Evolutionary conservation across 2,113 vertebrate species (phyloP), one percentile per base, ranked within the genome.

Genomic region (Megaceryle torquata): DNA sequence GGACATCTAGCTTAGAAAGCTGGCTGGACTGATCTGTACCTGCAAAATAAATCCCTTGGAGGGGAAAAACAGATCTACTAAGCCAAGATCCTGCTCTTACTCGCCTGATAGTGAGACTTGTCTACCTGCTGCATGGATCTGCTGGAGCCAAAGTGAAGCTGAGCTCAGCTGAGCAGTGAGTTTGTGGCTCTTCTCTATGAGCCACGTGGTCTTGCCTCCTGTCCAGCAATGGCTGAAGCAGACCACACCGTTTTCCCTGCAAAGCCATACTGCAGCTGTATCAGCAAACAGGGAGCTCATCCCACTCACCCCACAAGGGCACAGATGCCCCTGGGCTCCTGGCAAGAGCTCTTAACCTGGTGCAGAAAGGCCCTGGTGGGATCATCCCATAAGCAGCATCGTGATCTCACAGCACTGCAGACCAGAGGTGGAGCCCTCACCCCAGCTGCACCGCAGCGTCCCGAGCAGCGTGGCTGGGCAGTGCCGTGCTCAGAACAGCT

Each of bases 281-380:
- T 46, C 9, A 3, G 61, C 39, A 46, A 41, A 69, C 28, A 14
- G 19, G 0, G 0, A 86, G 56, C 17, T 26, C 26, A 60, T 37
- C 43, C 37, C 0, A 0, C 18, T 50, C 0, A 0, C 71, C 11
- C 35, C 33, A 15, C 25, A 6, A 59, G 57, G 39, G 31, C 43
- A 33, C 1, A 1, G 53, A 68, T 79, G 53, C 61, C 67, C 43
- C 75, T 4, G 13, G 31, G 61, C 5, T 0, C 75, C 35, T 48
- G 63, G 14, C 1, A 5, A 31, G 75, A 51, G 17, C 48, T 76
- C 75, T 60, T 37, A 22, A 6, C 39, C 20, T 4, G 12, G 57
- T 7, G 2, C 25, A 15, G 61, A 67, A 50, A 82, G 35, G 43
- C 35, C 37, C 18, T 1, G 1, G 10, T 1, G 2, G 53, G 54